Evolutionary conservation across 2,888 invertebrate genomes (phyloP), one percentile per base, ranked within the genome.

Genomic region (Heliconius ismenius): DNA sequence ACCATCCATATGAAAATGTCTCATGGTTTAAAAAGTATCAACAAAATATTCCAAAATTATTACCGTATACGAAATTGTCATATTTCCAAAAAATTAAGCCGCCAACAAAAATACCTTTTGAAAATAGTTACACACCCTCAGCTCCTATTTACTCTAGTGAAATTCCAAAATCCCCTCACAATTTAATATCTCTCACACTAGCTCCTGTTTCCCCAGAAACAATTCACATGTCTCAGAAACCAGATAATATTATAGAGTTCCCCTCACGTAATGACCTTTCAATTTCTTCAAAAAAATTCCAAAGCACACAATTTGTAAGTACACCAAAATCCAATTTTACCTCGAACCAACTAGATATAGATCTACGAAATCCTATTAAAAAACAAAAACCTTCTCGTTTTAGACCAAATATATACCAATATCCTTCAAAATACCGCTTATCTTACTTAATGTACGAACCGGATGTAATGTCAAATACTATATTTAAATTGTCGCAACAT

Each of bases 21-120:
- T n/a, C 65, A 67, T 39, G n/a, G 67, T 15, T 67, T 4, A 54
- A 58, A 21, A 36, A 32, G 11, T 58, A 70, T 36, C 70, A 70
- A 58, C 15, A 26, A 11, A 18, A 54, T 36, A 58, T 15, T 58
- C 36, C 32, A 24, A n/a, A n/a, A 70, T 15, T n/a, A 9, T 11
- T 54, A 70, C n/a, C 69, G 11, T 10, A n/a, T 54, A 36, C 13
- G n/a, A 70, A 58, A 15, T 26, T 32, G 4, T 24, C 54, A 24
- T 13, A 24, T 39, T 49, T 43, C 15, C 15, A 24, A 24, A 24
- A 24, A 36, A 13, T 18, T 15, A 70, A 32, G 3, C 15, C n/a
- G 18, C 39, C 54, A 11, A 43, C 10, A 68, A 49, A 68, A 18
- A 18, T 11, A 54, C 3, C 69, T 21, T 28, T 54, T 28, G 28